Base-by-base conservation (phyloP, 2,888 invertebrate genomes). In the Xestia c-nigrum region DNA sequence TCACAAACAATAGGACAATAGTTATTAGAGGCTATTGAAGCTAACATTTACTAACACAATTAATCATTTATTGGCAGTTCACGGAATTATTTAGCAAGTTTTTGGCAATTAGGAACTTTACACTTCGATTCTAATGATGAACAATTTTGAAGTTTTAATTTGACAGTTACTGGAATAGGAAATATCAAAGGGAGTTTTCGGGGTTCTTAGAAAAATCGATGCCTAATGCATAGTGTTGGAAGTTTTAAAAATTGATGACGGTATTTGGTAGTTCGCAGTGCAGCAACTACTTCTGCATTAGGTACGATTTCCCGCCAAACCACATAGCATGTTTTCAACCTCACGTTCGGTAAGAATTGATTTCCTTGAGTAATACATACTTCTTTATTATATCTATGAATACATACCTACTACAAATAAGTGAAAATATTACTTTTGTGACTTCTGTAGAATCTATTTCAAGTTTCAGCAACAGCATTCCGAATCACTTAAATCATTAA, bases 51-150 rank as follows among this genome's bases (percentile, higher is more conserved):
- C 65, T 55, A 61, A 38, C 76, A 52, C 21, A 68, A 21, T 57
- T 61, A 47, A 76, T 64, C 19, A 19, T 61, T 38, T 61, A 9
- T n/a, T 9, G 0, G 38, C 3, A n/a, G 66, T 83, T 81, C 82
- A 61, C 59, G 61, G 82, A 81, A 83, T 31, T 5, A 50, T 67
- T 67, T 70, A 70, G 21, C 59, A 64, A 52, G 59, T 65, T 74
- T 59, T 66, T 31, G 46, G 46, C 76, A 76, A 76, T 85, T 86
- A 85, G 31, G 55, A 50, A 79, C 31, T 50, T 84, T n/a, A 69
- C 86, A 69, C 55, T 57, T 70, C n/a, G n/a, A 55, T 72, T 83
- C 50, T 79, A 85, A 84, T 72, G 40, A 68, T 38, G 67, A 31
- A 50, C 1, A 46, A 65, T 24, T 38, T 38, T 14, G 77, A 81